phyloP scores from a whole-genome alignment of 2,797 vertebrate genomes.

The Gymnothorax javanicus region DNA sequence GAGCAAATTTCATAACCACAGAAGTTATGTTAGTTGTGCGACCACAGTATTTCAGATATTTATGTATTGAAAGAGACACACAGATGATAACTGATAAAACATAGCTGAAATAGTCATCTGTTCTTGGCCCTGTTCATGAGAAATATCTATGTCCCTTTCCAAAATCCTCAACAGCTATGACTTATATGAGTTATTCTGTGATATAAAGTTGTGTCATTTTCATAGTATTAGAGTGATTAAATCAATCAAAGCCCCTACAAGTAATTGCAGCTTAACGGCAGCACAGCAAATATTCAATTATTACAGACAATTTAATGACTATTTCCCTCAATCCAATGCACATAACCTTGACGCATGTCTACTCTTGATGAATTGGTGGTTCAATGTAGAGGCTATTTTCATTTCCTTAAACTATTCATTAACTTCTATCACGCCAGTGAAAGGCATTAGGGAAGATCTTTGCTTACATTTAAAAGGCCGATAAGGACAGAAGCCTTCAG shows the following conservation, averaged over 20 bases:
- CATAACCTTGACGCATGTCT: slow-evolving; percentile 59
- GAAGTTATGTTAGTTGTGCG: background rate
- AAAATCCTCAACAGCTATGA: slow-evolving; percentile 38
- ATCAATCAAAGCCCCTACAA: slow-evolving; percentile 69
- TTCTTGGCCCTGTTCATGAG: slow-evolving; percentile 9
- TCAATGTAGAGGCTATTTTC: slow-evolving; percentile 73
- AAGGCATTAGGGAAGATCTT: slow-evolving; percentile 12
- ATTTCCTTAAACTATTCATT: slow-evolving; percentile 74
- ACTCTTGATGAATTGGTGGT: slow-evolving; percentile 68
- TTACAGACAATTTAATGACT: slow-evolving; percentile 70
- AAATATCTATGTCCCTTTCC: slow-evolving; percentile 26
- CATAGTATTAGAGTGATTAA: slow-evolving; percentile 54
- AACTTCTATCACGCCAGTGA: slow-evolving; percentile 45
- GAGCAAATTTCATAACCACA: background rate
- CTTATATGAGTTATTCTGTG: slow-evolving; percentile 16
- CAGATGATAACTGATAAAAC: background rate
- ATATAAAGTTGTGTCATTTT: slow-evolving; percentile 32
- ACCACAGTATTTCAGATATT: background rate
- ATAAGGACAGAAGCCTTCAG: slow-evolving; percentile 34
- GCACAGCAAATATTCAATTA: slow-evolving; percentile 76
- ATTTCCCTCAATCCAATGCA: slow-evolving; percentile 57
- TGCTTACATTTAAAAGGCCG: slow-evolving; percentile 16
- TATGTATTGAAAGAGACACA: background rate
- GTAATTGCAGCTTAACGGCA: slow-evolving; percentile 70
- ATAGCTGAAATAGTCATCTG: background rate